Conservation (phyloP, 1,140 invertebrate species). For the Eulimnadia texana region DNA sequence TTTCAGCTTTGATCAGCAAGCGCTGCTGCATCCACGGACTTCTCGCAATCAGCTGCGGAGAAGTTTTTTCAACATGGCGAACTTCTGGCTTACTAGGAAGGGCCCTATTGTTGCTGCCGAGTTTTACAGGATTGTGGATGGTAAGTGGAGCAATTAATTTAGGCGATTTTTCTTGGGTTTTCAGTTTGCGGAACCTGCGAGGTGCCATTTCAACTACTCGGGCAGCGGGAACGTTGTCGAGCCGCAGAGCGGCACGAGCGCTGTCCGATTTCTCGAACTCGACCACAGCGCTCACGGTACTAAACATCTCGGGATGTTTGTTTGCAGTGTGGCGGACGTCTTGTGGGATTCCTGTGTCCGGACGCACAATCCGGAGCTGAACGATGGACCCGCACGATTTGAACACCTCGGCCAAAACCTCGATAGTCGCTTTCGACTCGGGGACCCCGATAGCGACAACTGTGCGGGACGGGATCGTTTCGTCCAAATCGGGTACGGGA, state of each 20-base stretch:
- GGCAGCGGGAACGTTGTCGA: conserved; percentile 17
- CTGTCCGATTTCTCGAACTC: conserved; percentile 77
- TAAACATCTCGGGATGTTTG: conserved; percentile 72
- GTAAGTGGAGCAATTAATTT: too few species aligned
- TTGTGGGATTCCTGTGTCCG: conserved; percentile 69
- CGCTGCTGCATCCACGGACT: conserved; percentile 37
- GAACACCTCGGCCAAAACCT: conserved; percentile 75
- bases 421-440: conserved; percentile 64
- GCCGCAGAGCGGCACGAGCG: conserved; percentile 61
- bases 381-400: conserved; percentile 73
- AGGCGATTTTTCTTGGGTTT: background rate
- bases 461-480: conserved; percentile 71
- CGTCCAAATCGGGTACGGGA: conserved; percentile 73
- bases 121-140: too few species aligned
- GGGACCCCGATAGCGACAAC: conserved; percentile 78
- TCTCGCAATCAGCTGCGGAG: conserved; percentile 18
- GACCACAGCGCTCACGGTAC: conserved; percentile 68
- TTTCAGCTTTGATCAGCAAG: conserved; percentile 25
- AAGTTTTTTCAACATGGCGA: too few species aligned
- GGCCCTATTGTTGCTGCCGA: too few species aligned
- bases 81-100: too few species aligned
- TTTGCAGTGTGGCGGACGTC: conserved; percentile 77
- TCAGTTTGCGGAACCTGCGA: conserved; percentile 21
- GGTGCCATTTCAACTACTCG: conserved; percentile 16
- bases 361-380: conserved; percentile 64